Percentiles rank a stretch among this genome's conserved stretches.
Evolutionary conservation across 2,888 invertebrate species (phyloP).

Genomic region (Sicus ferrugineus): DNA sequence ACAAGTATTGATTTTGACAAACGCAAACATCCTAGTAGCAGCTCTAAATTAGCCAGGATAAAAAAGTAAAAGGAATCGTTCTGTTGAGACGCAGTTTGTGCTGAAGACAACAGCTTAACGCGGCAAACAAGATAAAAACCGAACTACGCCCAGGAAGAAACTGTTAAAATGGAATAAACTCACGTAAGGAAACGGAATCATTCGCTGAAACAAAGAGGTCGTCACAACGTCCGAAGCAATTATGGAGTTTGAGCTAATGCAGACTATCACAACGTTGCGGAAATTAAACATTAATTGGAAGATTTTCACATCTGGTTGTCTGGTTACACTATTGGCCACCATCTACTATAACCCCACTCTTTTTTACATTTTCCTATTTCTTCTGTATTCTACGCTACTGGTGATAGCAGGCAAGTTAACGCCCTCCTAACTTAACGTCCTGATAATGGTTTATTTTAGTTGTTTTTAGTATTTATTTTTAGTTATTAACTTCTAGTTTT

Average conservation of each 20-base stretch:
- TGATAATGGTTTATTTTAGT: slow-evolving; percentile 8
- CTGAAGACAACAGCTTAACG: too few relatives aligned
- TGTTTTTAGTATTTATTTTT: slow-evolving; percentile 10
- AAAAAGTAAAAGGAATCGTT: not conserved
- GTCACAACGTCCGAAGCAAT: too few relatives aligned
- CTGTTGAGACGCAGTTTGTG: too few relatives aligned
- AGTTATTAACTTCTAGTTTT: too few relatives aligned
- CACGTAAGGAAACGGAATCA: too few relatives aligned
- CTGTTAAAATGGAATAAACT: too few relatives aligned
- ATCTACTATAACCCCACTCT: slow-evolving; percentile 64
- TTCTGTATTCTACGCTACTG: slow-evolving; percentile 60
- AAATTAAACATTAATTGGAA: slow-evolving; percentile 59
- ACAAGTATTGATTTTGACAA: too few relatives aligned
- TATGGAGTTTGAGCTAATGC: slow-evolving; percentile 15
- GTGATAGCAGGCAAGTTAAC: slow-evolving; percentile 59
- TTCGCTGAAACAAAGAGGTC: too few relatives aligned
- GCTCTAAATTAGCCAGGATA: not conserved
- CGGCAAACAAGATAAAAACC: too few relatives aligned
- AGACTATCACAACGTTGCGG: slow-evolving; percentile 43
- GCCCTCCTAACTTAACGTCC: slow-evolving; percentile 25
- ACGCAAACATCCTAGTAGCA: not conserved
- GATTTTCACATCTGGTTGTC: slow-evolving; percentile 54
- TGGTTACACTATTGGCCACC: slow-evolving; percentile 57
- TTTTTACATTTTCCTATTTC: slow-evolving; percentile 62
- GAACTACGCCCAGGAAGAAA: too few relatives aligned